These are phyloP conservation scores for Apteryx mantelli DNA, from an alignment of 2,113 vertebrate genomes.

Conservation along the genomic window DNA sequence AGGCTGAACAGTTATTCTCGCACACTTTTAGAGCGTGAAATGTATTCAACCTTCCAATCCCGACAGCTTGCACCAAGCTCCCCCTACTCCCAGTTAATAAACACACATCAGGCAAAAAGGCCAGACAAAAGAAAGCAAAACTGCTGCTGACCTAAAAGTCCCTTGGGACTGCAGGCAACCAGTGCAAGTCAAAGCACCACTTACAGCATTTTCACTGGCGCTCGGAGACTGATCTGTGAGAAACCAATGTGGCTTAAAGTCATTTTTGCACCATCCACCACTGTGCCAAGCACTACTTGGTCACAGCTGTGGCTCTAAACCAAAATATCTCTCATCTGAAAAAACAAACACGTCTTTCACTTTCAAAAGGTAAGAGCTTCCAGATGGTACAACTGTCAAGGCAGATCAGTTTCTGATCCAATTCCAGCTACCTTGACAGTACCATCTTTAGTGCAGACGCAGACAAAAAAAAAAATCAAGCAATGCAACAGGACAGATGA, in stretches of 20 bases:
- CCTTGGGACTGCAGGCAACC: neutral
- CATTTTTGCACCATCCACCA: neutral
- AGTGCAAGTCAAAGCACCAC: neutral
- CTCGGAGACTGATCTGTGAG: neutral
- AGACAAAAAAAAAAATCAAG: neutral
- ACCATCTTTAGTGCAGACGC: neutral
- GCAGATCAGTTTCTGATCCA: constrained; percentile 26
- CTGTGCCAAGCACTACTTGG: neutral
- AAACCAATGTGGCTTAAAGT: neutral
- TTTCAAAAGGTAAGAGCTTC: constrained; percentile 10
- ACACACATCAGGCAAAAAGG: neutral
- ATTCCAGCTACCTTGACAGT: constrained; percentile 22
- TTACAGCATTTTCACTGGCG: neutral
- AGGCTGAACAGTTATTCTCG: neutral
- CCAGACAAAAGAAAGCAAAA: neutral
- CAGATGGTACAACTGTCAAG: constrained; percentile 22
- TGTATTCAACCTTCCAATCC: neutral
- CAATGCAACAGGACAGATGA: neutral
- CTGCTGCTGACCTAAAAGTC: neutral
- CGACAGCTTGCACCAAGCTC: neutral
- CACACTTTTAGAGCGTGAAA: neutral
- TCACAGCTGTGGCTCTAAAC: neutral
- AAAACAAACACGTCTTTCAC: neutral
- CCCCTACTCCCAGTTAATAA: neutral
- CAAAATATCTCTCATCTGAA: neutral